Evolutionary conservation across 2,113 vertebrate species (phyloP).

Genomic region (Stegastes partitus): DNA sequence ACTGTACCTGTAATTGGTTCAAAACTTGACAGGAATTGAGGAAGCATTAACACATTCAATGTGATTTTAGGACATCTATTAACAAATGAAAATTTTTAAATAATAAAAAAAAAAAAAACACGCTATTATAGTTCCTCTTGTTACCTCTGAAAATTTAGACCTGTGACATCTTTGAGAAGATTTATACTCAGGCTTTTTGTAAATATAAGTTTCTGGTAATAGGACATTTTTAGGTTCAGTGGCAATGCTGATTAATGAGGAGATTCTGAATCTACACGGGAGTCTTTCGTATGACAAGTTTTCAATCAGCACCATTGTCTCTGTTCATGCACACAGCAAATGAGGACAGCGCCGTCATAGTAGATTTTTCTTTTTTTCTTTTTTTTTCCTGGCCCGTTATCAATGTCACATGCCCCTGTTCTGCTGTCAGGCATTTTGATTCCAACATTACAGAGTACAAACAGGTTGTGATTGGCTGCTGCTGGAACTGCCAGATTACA

Average conservation of each 20-base stretch:
- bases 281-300: not conserved
- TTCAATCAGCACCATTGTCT: slow-evolving; percentile 9
- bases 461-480: slow-evolving; percentile 72
- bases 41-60: slow-evolving; percentile 4
- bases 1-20: not conserved
- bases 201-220: not conserved
- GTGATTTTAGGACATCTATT: not conserved
- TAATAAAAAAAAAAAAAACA: not conserved
- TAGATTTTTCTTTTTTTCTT: slow-evolving; percentile 1
- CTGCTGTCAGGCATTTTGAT: slow-evolving; percentile 68
- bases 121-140: not conserved
- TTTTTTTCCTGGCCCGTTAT: slow-evolving; percentile 22
- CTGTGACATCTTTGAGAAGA: not conserved
- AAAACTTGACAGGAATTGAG: slow-evolving; percentile 15
- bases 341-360: slow-evolving; percentile 33
- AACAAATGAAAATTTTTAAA: too few species aligned
- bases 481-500: slow-evolving; percentile 76
- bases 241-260: not conserved
- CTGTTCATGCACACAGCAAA: slow-evolving; percentile 10
- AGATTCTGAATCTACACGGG: not conserved
- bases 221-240: not conserved
- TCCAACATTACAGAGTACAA: slow-evolving; percentile 63
- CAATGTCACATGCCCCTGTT: slow-evolving; percentile 60
- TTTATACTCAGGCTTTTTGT: not conserved
- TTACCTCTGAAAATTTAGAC: slow-evolving; percentile 2